A percentile compares a stretch with the other conserved stretches of the same genome.
These are phyloP conservation scores for Eurystomus gularis DNA, from an alignment of 2,113 vertebrate species.

Conservation along the genomic window DNA sequence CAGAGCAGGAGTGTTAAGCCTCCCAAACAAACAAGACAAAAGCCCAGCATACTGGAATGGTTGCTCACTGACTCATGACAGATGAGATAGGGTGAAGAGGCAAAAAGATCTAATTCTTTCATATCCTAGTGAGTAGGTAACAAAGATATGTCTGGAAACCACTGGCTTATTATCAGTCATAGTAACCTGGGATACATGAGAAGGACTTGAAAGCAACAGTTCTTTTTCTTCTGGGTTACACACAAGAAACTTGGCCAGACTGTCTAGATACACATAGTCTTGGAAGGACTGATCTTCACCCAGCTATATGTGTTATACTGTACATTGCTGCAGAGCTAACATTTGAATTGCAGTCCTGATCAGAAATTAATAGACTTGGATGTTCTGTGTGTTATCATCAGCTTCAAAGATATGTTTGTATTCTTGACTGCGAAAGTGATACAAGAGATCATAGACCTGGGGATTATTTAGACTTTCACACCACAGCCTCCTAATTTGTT, in stretches of 20 bases:
- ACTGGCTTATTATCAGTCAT: background rate
- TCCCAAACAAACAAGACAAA: background rate
- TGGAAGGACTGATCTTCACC: background rate
- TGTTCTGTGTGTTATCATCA: background rate
- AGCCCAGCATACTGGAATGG: background rate
- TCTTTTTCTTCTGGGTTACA: background rate
- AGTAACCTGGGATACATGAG: background rate
- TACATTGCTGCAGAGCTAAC: background rate
- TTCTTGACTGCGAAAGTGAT: background rate
- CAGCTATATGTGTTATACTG: background rate
- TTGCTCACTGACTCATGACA: background rate
- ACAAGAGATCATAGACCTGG: background rate
- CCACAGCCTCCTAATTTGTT: background rate
- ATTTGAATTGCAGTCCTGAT: background rate
- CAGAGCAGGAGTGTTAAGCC: background rate
- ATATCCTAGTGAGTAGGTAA: background rate
- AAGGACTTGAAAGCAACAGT: background rate
- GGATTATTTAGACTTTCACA: background rate
- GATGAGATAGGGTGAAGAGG: background rate
- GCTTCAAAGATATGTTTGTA: background rate
- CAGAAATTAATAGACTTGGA: background rate
- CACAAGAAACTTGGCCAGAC: background rate
- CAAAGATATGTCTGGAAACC: background rate
- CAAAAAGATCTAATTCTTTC: background rate
- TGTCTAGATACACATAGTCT: background rate